Evolutionary conservation across 2,888 invertebrate genomes (phyloP).

Genomic region (Drosophila falleni): DNA sequence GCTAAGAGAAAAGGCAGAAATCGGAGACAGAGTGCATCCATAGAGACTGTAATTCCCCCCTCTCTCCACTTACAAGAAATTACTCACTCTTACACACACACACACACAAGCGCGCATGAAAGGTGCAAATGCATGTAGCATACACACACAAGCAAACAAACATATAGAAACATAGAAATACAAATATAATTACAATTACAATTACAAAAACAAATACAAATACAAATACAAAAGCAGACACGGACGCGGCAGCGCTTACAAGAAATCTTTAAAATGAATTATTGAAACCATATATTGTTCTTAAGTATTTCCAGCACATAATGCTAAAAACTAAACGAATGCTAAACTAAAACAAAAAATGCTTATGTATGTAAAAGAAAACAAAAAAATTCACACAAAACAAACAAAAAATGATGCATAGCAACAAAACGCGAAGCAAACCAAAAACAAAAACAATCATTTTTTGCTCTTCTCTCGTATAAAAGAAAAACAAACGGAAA

Average conservation of each 20-base stretch:
- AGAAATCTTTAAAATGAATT: constrained; percentile 56
- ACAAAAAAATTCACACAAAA: constrained; percentile 10
- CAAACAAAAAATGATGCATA: constrained; percentile 37
- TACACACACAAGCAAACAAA: constrained; percentile 29
- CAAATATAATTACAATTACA: not conserved
- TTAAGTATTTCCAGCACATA: constrained; percentile 68
- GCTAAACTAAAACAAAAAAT: constrained; percentile 45
- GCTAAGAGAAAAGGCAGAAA: not conserved
- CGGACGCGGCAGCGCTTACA: constrained; percentile 61
- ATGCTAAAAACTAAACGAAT: constrained; percentile 64
- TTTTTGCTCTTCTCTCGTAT: constrained; percentile 32
- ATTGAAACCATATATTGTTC: constrained; percentile 52
- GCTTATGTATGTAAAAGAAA: constrained; percentile 56
- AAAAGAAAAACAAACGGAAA: constrained; percentile 18
- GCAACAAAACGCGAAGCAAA: constrained; percentile 36
- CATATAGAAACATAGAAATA: constrained; percentile 20
- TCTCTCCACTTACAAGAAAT: constrained; percentile 13
- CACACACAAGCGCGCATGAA: constrained; percentile 17
- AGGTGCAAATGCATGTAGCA: constrained; percentile 39
- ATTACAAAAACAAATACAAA: constrained; percentile 16
- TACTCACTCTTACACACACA: constrained; percentile 21
- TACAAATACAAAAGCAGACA: constrained; percentile 53
- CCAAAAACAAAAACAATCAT: constrained; percentile 16
- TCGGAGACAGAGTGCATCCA: constrained; percentile 37
- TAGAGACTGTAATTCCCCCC: constrained; percentile 57